A percentile compares a stretch with the other conserved stretches of the same genome.
These are phyloP conservation scores for Melanotaenia nigrans DNA, from an alignment of 2,797 vertebrate species.

Conservation along the genomic window DNA sequence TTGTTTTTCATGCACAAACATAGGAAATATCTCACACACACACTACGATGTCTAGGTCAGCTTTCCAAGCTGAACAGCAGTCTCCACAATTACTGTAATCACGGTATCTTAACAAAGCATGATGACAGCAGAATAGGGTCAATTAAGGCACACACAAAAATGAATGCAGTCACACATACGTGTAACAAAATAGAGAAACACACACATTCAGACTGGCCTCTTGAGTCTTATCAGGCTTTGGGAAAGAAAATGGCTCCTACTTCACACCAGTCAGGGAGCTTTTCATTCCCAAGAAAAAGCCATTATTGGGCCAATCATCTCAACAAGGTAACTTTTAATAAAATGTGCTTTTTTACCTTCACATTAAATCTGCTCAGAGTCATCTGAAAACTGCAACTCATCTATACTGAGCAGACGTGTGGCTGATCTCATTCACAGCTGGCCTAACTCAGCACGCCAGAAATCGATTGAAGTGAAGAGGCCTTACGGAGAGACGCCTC, in stretches of 20 bases:
- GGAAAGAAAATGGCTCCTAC: constrained; percentile 41
- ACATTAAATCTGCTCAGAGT: constrained; percentile 45
- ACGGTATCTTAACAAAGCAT: constrained; percentile 68
- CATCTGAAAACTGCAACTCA: constrained; percentile 24
- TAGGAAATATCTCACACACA: constrained; percentile 7
- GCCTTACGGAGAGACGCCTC: constrained; percentile 14
- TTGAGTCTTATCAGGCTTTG: constrained; percentile 51
- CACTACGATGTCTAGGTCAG: neutral
- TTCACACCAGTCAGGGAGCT: constrained; percentile 39
- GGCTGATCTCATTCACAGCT: constrained; percentile 33
- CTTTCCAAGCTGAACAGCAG: constrained; percentile 62
- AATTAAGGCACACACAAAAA: constrained; percentile 27
- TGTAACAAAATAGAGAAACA: neutral
- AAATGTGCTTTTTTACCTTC: constrained; percentile 46
- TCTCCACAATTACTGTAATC: constrained; percentile 73
- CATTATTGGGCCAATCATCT: constrained; percentile 59
- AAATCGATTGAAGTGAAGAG: constrained; percentile 32
- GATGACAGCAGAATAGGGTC: constrained; percentile 54
- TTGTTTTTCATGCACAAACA: constrained; percentile 8
- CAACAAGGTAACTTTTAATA: constrained; percentile 32
- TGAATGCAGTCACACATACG: neutral
- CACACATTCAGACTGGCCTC: constrained; percentile 8
- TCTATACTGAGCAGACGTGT: constrained; percentile 39
- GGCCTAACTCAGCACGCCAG: constrained; percentile 23
- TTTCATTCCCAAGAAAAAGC: constrained; percentile 32